Evolutionary conservation across 2,113 vertebrate species (phyloP).

Genomic region (Sula dactylatra): DNA sequence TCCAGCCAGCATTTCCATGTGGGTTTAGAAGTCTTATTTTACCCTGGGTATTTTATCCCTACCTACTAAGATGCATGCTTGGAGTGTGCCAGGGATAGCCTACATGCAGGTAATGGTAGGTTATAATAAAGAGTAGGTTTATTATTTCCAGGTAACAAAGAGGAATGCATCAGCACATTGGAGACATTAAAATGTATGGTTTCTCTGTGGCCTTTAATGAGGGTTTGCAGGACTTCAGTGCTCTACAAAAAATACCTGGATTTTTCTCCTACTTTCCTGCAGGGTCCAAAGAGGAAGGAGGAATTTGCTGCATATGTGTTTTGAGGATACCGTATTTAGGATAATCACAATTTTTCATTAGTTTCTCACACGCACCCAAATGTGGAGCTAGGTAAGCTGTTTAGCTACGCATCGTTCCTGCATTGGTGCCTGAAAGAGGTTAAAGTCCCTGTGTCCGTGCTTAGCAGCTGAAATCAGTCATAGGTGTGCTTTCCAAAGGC

Average conservation of each 20-base stretch:
- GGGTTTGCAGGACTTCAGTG: background rate
- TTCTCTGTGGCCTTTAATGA: slow-evolving; percentile 27
- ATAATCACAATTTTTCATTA: background rate
- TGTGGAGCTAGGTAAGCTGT: background rate
- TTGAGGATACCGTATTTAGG: background rate
- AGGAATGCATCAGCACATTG: slow-evolving; percentile 4
- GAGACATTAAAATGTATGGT: slow-evolving; percentile 33
- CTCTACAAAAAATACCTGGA: background rate
- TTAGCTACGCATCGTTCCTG: background rate
- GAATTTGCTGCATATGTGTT: background rate
- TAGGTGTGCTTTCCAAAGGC: background rate
- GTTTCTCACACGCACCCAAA: background rate
- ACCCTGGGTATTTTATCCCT: background rate
- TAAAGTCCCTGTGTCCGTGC: background rate
- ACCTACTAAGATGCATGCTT: background rate
- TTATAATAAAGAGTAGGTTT: background rate
- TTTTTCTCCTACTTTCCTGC: background rate
- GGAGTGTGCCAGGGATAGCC: background rate
- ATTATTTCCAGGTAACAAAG: slow-evolving; percentile 21
- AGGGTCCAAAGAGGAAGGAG: background rate
- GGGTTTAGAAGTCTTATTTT: slow-evolving; percentile 4
- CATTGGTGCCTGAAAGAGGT: background rate
- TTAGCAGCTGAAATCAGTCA: background rate
- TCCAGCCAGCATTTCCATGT: background rate
- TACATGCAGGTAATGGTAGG: background rate